phyloP scores from a whole-genome alignment of 2,113 vertebrate genomes.

The Morone saxatilis region DNA sequence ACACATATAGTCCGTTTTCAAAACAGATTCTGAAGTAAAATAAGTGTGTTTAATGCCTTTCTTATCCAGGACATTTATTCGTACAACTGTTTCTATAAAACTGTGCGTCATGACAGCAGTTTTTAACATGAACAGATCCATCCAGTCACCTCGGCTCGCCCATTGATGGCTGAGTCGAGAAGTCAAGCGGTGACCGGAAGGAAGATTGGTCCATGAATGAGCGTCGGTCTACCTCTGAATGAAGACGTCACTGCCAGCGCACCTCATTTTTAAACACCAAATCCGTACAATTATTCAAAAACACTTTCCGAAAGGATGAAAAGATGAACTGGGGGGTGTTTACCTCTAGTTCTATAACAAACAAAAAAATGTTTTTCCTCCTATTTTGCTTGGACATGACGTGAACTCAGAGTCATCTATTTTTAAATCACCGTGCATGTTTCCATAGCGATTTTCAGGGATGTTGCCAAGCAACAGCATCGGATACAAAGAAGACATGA shows the following conservation, averaged over 20 bases:
- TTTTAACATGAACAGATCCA: constrained; percentile 31
- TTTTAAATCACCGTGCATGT: constrained; percentile 84
- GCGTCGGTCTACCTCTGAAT: constrained; percentile 56
- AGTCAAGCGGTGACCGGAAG: constrained; percentile 65
- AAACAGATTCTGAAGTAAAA: background rate
- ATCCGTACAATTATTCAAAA: constrained; percentile 29
- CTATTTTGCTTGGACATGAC: constrained; percentile 72
- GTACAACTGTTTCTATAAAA: background rate
- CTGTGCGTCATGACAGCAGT: constrained; percentile 9
- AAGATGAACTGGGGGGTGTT: background rate
- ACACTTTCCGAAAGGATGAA: background rate
- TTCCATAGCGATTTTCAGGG: constrained; percentile 86
- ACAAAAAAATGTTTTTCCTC: background rate
- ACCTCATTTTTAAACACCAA: constrained; percentile 32
- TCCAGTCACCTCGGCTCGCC: constrained; percentile 26
- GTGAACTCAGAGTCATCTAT: constrained; percentile 81
- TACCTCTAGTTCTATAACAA: background rate
- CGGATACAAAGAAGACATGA: constrained; percentile 85
- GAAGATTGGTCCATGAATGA: constrained; percentile 65
- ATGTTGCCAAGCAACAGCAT: constrained; percentile 91
- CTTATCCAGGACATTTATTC: background rate
- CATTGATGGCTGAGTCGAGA: constrained; percentile 44
- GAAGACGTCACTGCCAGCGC: constrained; percentile 64
- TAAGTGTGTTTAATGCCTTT: background rate
- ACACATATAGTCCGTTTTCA: background rate